Base-by-base conservation (phyloP, 2,888 invertebrate genomes). In the Uropetala carovei region DNA sequence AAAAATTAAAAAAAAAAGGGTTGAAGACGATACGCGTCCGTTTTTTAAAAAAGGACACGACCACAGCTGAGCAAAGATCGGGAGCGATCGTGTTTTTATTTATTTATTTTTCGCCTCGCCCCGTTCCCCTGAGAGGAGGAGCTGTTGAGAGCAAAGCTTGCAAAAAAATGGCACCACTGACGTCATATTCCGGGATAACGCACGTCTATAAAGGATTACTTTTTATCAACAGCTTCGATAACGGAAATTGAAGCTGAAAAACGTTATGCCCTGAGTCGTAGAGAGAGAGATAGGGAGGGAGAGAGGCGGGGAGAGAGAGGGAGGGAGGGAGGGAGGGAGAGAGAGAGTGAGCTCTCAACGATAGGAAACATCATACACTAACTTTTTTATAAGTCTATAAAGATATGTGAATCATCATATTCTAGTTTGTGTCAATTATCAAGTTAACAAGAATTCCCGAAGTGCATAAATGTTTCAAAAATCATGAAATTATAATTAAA, bases 51-150 rank as follows among this genome's bases (percentile, higher is more conserved):
- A 13, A 27, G 75, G 11, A 14, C 75, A 13, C 22, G 27, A 75
- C 75, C 75, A 75, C 75, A 75, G 22, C 27, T 27, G 75, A 75
- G 75, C 27, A 75, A 75, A 75, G 75, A 75, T 75, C 75, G 75
- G 75, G 75, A 68, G 68, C 68, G 18, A n/a, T 68, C n/a, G 5
- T 9, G 22, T 75, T 75, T 27, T 10, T 9, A 27, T 75, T 75
- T 27, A 22, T 75, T 27, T 75, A 22, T 75, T 75, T 75, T 75
- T 75, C 9, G 75, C 27, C 10, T 5, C 68, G n/a, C n/a, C 18
- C 68, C 10, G 22, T 27, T 68, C 75, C 27, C 9, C 27, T 22
- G 43, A 43, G 43, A 43, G 43, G 43, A 43, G 43, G 43, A 43
- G 43, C 75, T 27, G 75, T 75, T 27, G 75, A 75, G 4, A 75